phyloP scores from a whole-genome alignment of 2,888 invertebrate genomes.

The Lithophane semibrunnea region DNA sequence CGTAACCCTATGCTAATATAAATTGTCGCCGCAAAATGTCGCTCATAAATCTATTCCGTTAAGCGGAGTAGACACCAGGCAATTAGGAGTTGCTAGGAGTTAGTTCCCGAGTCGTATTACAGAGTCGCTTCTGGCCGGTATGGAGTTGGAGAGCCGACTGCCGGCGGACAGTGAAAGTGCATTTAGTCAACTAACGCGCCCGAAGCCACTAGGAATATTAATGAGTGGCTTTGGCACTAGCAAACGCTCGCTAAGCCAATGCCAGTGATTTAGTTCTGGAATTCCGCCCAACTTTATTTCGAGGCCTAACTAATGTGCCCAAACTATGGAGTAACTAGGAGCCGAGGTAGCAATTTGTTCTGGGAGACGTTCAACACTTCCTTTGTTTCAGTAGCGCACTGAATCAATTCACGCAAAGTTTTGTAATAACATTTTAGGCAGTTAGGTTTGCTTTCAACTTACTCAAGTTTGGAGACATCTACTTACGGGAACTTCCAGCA shows the following conservation, averaged over 20 bases:
- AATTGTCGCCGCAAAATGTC: constrained; percentile 74
- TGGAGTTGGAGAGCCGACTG: constrained; percentile 69
- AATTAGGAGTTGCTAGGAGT: constrained; percentile 71
- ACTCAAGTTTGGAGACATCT: constrained; percentile 37
- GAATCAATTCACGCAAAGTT: constrained; percentile 57
- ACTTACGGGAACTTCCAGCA: constrained; percentile 43
- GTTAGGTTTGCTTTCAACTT: constrained; percentile 41
- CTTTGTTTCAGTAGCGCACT: constrained; percentile 52
- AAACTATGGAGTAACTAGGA: constrained; percentile 45
- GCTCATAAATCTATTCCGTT: constrained; percentile 80
- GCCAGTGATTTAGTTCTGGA: constrained; percentile 64
- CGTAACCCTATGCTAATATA: constrained; percentile 70
- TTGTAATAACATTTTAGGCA: constrained; percentile 61
- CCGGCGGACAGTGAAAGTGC: constrained; percentile 84
- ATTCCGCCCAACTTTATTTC: constrained; percentile 65
- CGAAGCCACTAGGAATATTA: constrained; percentile 83
- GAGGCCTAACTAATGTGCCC: constrained; percentile 60
- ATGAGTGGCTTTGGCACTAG: constrained; percentile 74
- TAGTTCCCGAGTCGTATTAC: constrained; percentile 73
- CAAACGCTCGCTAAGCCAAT: constrained; percentile 64
- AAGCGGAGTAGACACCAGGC: constrained; percentile 76
- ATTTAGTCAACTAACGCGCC: constrained; percentile 81
- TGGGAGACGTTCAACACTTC: constrained; percentile 42
- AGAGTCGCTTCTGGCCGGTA: constrained; percentile 71
- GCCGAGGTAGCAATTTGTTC: constrained; percentile 49